A percentile compares a stretch with the other conserved stretches of the same genome.
Evolutionary conservation across 2,888 invertebrate species (phyloP).

Genomic region (Drymonia ruficornis): DNA sequence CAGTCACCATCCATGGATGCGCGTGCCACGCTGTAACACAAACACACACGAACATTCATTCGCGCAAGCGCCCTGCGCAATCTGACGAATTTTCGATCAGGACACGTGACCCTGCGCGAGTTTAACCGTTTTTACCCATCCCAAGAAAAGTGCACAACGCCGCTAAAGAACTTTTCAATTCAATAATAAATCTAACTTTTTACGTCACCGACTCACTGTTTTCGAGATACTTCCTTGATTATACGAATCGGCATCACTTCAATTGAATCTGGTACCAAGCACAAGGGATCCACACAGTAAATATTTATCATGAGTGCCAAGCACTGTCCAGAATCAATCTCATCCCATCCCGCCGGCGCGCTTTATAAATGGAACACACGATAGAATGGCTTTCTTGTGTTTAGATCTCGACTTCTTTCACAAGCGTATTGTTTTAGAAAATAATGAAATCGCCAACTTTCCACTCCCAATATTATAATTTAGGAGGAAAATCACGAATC

Average conservation of each 20-base stretch:
- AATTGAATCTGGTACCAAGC: neutral
- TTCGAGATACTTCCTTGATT: neutral
- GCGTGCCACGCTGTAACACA: too few species aligned
- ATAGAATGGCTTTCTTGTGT: slow-evolving; percentile 28
- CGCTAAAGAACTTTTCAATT: too few species aligned
- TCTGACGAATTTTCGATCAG: too few species aligned
- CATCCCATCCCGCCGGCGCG: slow-evolving; percentile 25
- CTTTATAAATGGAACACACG: slow-evolving; percentile 27
- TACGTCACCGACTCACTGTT: too few species aligned
- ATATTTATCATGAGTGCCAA: neutral
- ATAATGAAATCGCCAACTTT: slow-evolving; percentile 33
- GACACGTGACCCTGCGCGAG: too few species aligned
- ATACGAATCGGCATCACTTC: neutral
- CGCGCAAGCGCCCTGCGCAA: too few species aligned
- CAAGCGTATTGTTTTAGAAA: slow-evolving; percentile 22
- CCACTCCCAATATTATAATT: slow-evolving; percentile 36
- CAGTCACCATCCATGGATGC: too few species aligned
- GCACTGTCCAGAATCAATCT: slow-evolving; percentile 23
- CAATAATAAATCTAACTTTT: too few species aligned
- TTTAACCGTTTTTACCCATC: too few species aligned
- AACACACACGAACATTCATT: too few species aligned
- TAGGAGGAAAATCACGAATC: slow-evolving; percentile 33
- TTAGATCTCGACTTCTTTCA: slow-evolving; percentile 16
- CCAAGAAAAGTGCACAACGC: too few species aligned
- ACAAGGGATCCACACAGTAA: slow-evolving; percentile 1